phyloP scores from a whole-genome alignment of 2,797 vertebrate species.

The Tenualosa thibaudeaui region DNA sequence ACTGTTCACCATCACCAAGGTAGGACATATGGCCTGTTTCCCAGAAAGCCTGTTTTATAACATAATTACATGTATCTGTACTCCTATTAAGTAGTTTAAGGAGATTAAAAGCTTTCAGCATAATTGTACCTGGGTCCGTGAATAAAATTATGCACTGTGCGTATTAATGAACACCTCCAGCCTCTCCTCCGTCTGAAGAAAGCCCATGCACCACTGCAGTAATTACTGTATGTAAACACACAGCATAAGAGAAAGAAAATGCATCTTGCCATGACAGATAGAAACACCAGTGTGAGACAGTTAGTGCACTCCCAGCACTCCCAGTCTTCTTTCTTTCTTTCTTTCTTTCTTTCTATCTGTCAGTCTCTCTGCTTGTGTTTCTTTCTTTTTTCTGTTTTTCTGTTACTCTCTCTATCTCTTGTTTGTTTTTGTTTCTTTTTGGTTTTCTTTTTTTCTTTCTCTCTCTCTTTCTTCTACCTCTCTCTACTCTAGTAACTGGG shows the following conservation, averaged over 20 bases:
- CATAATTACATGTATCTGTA: conserved; percentile 55
- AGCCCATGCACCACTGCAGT: conserved; percentile 27
- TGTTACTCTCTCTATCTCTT: too few relatives aligned
- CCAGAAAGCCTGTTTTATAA: conserved; percentile 60
- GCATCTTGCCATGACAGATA: conserved; percentile 16
- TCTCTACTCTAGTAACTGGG: conserved; percentile 51
- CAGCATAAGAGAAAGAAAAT: conserved; percentile 25
- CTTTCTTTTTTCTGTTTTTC: too few relatives aligned
- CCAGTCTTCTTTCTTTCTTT: too few relatives aligned
- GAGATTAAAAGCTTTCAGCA: conserved; percentile 53
- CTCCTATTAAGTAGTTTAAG: conserved; percentile 45
- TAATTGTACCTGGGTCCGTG: conserved; percentile 51
- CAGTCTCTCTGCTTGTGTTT: too few relatives aligned
- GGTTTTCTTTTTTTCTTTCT: background rate
- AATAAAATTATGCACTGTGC: conserved; percentile 55
- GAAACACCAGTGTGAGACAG: background rate
- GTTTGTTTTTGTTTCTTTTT: background rate
- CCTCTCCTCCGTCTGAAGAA: conserved; percentile 37
- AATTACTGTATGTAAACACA: conserved; percentile 52
- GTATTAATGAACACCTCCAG: conserved; percentile 51
- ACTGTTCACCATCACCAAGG: conserved; percentile 10
- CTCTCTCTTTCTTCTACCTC: conserved; percentile 33
- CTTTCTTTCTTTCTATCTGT: too few relatives aligned
- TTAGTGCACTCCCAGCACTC: background rate
- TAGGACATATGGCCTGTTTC: conserved; percentile 26